Evolutionary conservation across 2,888 invertebrate genomes (phyloP).

Genomic region (Prostheceraeus crozeri): DNA sequence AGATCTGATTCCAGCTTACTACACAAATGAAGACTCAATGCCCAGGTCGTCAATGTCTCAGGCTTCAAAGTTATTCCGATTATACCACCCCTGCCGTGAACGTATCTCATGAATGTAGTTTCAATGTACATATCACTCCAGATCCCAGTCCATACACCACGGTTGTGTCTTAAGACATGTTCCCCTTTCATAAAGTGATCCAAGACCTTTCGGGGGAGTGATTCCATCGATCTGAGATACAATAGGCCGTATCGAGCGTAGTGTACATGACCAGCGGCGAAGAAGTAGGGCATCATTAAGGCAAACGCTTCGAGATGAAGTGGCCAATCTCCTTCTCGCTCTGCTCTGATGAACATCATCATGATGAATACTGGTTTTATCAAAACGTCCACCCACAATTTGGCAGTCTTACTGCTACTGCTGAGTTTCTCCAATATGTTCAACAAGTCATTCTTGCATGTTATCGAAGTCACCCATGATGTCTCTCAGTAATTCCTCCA

Average conservation of each 20-base stretch:
- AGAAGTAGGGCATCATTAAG: slow-evolving; percentile 13
- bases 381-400: slow-evolving; percentile 18
- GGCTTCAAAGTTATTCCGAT: neutral
- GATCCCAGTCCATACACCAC: slow-evolving; percentile 43
- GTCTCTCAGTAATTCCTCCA: slow-evolving; percentile 23
- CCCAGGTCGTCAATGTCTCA: slow-evolving; percentile 10
- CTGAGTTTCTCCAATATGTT: slow-evolving; percentile 6
- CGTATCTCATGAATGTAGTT: slow-evolving; percentile 44
- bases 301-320: slow-evolving; percentile 7
- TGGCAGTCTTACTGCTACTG: slow-evolving; percentile 18
- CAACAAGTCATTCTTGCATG: slow-evolving; percentile 3
- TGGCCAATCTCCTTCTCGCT: slow-evolving; percentile 12
- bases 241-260: slow-evolving; percentile 2
- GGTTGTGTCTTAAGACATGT: slow-evolving; percentile 42
- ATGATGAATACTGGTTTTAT: slow-evolving; percentile 22
- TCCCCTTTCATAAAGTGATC: slow-evolving; percentile 41
- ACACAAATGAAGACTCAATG: slow-evolving; percentile 13
- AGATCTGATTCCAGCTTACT: too few species aligned
- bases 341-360: slow-evolving; percentile 1
- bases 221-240: slow-evolving; percentile 42
- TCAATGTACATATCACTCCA: slow-evolving; percentile 45
- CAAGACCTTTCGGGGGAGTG: slow-evolving; percentile 37
- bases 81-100: too few species aligned
- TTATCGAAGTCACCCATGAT: neutral
- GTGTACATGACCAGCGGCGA: slow-evolving; percentile 21